Conservation (phyloP, 2,888 invertebrate genomes). For the Hoplodrina blanda region DNA sequence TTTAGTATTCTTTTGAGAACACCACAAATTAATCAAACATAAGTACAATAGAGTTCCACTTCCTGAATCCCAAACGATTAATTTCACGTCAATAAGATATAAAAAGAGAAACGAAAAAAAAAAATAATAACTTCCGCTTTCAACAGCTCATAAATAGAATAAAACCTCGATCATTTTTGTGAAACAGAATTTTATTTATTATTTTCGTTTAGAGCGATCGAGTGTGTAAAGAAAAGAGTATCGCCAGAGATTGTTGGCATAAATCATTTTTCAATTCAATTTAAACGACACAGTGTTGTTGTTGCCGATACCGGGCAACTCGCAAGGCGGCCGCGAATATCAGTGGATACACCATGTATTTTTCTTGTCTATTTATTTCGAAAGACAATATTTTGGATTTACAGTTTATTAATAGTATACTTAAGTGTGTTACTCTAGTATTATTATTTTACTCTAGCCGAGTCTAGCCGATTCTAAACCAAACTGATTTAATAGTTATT, state of each 20-base stretch:
- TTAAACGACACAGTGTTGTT: slow-evolving; percentile 87
- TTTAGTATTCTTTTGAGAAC: too few relatives aligned
- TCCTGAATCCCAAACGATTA: slow-evolving; percentile 22
- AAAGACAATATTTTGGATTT: slow-evolving; percentile 15
- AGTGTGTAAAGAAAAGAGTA: slow-evolving; percentile 83
- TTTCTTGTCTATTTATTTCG: slow-evolving; percentile 57
- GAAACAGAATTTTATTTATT: slow-evolving; percentile 78
- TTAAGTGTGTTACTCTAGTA: neutral
- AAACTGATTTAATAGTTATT: slow-evolving; percentile 37
- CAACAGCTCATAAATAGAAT: slow-evolving; percentile 70
- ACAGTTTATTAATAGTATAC: neutral
- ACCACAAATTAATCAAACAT: slow-evolving; percentile 17
- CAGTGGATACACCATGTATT: slow-evolving; percentile 68
- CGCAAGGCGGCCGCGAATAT: slow-evolving; percentile 57
- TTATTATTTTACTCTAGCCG: slow-evolving; percentile 6
- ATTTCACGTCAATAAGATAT: slow-evolving; percentile 13
- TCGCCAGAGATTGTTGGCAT: slow-evolving; percentile 85
- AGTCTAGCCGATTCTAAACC: slow-evolving; percentile 17
- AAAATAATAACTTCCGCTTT: slow-evolving; percentile 70
- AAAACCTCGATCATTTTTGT: slow-evolving; percentile 75
- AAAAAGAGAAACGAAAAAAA: slow-evolving; percentile 21
- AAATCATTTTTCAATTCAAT: slow-evolving; percentile 90
- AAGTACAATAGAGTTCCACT: neutral
- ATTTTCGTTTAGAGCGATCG: slow-evolving; percentile 82
- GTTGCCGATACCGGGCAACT: slow-evolving; percentile 75